Evolutionary conservation across 2,797 vertebrate genomes (phyloP), one percentile per base, ranked within the genome.

Genomic region (Benthosema pterotum): DNA sequence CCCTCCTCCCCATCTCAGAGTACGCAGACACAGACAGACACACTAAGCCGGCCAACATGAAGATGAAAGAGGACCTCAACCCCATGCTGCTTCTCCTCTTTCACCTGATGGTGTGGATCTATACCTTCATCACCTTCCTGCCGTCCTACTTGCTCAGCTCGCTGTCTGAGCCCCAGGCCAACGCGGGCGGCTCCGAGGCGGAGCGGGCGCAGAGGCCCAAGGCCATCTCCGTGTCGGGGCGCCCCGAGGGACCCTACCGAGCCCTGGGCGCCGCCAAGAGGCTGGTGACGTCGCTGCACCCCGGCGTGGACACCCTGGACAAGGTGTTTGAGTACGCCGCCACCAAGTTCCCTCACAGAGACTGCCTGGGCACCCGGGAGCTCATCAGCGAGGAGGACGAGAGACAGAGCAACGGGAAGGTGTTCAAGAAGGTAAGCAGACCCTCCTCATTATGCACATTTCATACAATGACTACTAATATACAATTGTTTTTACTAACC

Each of bases 371-470:
- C 60, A 97, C 95, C 0, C 93, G 97, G 65, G 94, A 96, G 85
- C 71, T 99, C 74, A 89, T 99, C 58, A 95, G 91, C 19, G 96
- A 98, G 72, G 96, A 98, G 81, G 96, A 98, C 52, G 96, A 97
- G 91, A 80, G 84, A 14, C 96, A 97, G 64, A 91, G 91, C 46
- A 96, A 95, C 7, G 97, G 97, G 57, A 97, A 94, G 79, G 79
- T 98, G 77, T 98, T 98, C 88, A 97, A 96, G 71, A 99, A 99
- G 96, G 97, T 99, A 88, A 66, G 82, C 9, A 48, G 63, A 9
- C 14, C 15, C 49, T 50, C 17, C 49, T 15, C 9, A 1, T 7
- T 16, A 3, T 50, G 3, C 49, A 19, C 14, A 38, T 38, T 11
- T 38, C 32, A 38, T 38, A 38, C 32, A 38, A 9, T 9, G 8